Base-by-base conservation (phyloP, 2,797 vertebrate genomes). In the Liasis olivaceus region DNA sequence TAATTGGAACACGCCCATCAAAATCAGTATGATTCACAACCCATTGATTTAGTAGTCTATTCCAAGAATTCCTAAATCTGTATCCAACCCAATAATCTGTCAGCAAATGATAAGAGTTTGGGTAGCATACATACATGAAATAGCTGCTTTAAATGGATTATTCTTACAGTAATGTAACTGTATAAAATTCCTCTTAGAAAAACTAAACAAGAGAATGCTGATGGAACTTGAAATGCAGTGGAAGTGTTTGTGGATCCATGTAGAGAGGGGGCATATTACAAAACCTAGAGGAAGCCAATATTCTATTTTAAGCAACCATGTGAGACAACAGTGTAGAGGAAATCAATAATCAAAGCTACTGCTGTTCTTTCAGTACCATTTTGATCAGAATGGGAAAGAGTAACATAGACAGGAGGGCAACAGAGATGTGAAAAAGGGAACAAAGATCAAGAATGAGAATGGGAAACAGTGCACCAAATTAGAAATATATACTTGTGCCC, bases 401-500 rank as follows among this genome's bases (percentile, higher is more conserved):
- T 6, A 86, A 69, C 22, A 42, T 6, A 91, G 86, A 47, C 54
- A 58, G 2, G 86, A 88, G 51, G 14, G 31, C 7, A 84, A 64
- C 4, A 51, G 69, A 90, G 58, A 64, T 84, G 64, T 72, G 63
- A 51, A 36, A 87, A 87, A 20, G 60, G 36, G 60, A 88, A 77
- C 28, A 81, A 59, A 69, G 42, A 59, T 56, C 14, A 88, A 84
- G 64, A 88, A 88, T 4, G 24, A 42, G 69, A 64, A 36, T 26
- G 20, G 66, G 84, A 77, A 90, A 36, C 5, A 47, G 28, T 24
- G n/a, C 31, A 31, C 89, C 54, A 87, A 69, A 6, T 89, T 94
- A 93, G 36, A 90, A 93, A 95, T 84, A 72, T 20, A 15, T 85
- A 51, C 1, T 92, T 87, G 58, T 93, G 59, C 66, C 93, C 28